Base-by-base conservation (phyloP, 2,888 invertebrate genomes). In the Mesorhabditis sp. region DNA sequence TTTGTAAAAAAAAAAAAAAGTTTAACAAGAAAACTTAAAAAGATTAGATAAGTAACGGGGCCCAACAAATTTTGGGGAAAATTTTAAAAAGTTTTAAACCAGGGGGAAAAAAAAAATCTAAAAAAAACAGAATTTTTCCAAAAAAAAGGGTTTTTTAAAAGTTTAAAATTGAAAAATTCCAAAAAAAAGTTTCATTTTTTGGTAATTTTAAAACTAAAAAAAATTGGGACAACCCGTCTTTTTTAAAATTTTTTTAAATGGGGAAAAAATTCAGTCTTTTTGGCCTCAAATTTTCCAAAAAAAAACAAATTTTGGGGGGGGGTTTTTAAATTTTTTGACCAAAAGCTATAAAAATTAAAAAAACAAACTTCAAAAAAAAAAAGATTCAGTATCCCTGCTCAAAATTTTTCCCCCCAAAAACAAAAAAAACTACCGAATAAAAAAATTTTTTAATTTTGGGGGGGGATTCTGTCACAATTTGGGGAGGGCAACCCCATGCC, bases 181-280 rank as follows among this genome's bases (percentile, higher is more conserved):
- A n/a, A n/a, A n/a, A n/a, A n/a, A n/a, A n/a, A n/a, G n/a, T n/a
- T n/a, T n/a, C n/a, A n/a, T n/a, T n/a, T n/a, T n/a, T n/a, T n/a
- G n/a, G n/a, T n/a, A n/a, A n/a, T n/a, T n/a, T n/a, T n/a, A n/a
- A n/a, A n/a, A n/a, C n/a, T n/a, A n/a, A n/a, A n/a, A n/a, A n/a
- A n/a, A n/a, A n/a, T n/a, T n/a, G n/a, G n/a, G n/a, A n/a, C n/a
- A n/a, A n/a, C n/a, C n/a, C n/a, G n/a, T n/a, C n/a, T n/a, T n/a
- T n/a, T n/a, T n/a, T n/a, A n/a, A n/a, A n/a, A n/a, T n/a, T n/a
- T n/a, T n/a, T n/a, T n/a, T n/a, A n/a, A n/a, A n/a, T 42, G 7
- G 66, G 43, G 6, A 7, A 65, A 41, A 15, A 4, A 41, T n/a
- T 4, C 62, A 73, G 70, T n/a, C 15, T n/a, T 73, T 43, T 63